Evolutionary conservation across 2,888 invertebrate genomes (phyloP), one percentile per base, ranked within the genome.

Genomic region (Beris chalybata): DNA sequence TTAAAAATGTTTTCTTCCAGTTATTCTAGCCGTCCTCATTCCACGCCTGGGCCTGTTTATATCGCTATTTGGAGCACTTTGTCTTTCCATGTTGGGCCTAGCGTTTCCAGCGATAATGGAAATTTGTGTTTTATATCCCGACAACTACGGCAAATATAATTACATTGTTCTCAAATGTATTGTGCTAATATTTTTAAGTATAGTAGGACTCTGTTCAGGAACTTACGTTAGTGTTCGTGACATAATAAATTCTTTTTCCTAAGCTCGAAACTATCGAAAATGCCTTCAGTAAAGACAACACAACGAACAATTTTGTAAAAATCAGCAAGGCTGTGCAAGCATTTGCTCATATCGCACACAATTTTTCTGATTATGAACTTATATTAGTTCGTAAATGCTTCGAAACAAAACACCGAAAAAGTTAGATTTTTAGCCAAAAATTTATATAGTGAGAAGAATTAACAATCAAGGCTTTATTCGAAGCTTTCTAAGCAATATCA

Each of bases 41-140:
- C 90, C 91, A 2, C 83, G 88, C 66, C 81, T 91, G 67, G 89
- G 87, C 50, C 81, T 90, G 4, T 89, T 91, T 81, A 91, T 91
- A 72, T 89, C 90, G 0, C 79, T 91, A 56, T 89, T 91, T 69
- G 91, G 91, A 43, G 89, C 90, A 1, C 82, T 91, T 55, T 89
- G 89, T 70, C 82, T 89, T 67, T 89, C 90, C 4, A 87, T 88
- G 3, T 80, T 91, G 56, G 90, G 90, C 7, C 84, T 91, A 47
- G 87, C 88, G 3, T 90, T 91, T 76, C 91, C 91, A 29, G 89
- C 90, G 1, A 83, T 89, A 38, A 88, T 91, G 72, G 89, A 91
- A 74, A 82, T 89, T 50, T 88, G 91, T 74, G 88, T 89, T 0
- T 82, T 86, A 68, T 91, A 87, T 85, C 86, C 88, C 0, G 81